These are phyloP conservation scores for Glareola pratincola DNA, from an alignment of 2,113 vertebrate genomes.

Conservation along the genomic window DNA sequence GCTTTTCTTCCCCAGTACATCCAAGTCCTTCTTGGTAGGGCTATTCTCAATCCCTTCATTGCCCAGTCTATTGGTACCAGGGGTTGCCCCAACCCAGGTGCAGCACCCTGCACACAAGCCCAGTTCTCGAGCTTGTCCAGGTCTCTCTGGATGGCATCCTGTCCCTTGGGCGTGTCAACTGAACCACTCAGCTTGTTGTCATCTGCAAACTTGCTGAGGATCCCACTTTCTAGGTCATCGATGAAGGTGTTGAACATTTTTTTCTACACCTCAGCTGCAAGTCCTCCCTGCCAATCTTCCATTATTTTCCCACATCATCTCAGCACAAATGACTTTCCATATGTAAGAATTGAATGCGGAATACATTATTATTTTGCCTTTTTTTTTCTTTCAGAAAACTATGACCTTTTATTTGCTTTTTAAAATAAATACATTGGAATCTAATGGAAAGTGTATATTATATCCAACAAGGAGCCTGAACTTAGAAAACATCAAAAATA, in stretches of 20 bases:
- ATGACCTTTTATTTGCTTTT: slow-evolving; percentile 24
- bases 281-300: too few species aligned
- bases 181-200: too few species aligned
- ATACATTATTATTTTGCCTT: neutral
- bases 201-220: too few species aligned
- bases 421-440: neutral
- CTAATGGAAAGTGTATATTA: neutral
- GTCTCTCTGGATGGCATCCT: too few species aligned
- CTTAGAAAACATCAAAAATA: neutral
- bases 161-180: too few species aligned
- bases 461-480: neutral
- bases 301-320: neutral
- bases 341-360: neutral
- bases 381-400: neutral
- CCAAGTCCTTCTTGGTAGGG: neutral
- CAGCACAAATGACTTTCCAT: neutral
- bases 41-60: too few species aligned
- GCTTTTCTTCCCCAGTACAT: neutral
- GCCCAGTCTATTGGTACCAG: too few species aligned
- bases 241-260: too few species aligned
- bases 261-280: neutral
- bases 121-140: too few species aligned
- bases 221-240: too few species aligned
- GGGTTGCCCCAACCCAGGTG: too few species aligned
- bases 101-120: too few species aligned